phyloP scores from a whole-genome alignment of 2,797 vertebrate genomes.

The Paramormyrops hopkinsi region DNA sequence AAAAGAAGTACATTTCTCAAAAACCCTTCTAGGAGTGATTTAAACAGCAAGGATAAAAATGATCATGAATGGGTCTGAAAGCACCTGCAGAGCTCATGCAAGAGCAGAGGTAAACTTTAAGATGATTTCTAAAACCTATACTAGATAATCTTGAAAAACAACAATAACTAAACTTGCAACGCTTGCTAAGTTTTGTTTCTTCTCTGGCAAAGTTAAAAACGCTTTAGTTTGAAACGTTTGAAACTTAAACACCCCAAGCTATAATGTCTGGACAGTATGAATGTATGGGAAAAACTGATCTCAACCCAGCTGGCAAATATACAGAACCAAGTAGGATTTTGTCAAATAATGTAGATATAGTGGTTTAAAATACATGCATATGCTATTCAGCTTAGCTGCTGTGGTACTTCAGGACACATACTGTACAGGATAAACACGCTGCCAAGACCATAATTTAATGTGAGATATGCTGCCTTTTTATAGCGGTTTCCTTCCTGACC shows the following conservation, averaged over 20 bases:
- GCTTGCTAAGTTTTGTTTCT: not conserved
- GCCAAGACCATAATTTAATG: slow-evolving; percentile 7
- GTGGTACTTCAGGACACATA: not conserved
- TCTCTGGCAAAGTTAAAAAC: not conserved
- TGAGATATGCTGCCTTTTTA: slow-evolving; percentile 6
- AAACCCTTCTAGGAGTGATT: not conserved
- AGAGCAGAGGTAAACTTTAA: not conserved
- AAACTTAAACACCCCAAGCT: not conserved
- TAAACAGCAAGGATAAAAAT: not conserved
- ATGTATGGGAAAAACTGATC: not conserved
- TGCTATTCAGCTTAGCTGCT: not conserved
- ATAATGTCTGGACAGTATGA: not conserved
- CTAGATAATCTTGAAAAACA: not conserved
- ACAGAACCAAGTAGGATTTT: not conserved
- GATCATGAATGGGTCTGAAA: not conserved
- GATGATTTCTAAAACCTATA: not conserved
- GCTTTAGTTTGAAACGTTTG: not conserved
- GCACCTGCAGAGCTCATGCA: not conserved
- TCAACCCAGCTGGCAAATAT: not conserved
- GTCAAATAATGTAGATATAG: not conserved
- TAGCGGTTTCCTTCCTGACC: slow-evolving; percentile 25
- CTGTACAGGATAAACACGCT: slow-evolving; percentile 12
- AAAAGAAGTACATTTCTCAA: not conserved
- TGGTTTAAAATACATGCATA: not conserved
- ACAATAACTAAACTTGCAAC: not conserved